Percentiles rank a stretch among this genome's conserved stretches.
Conservation (phyloP, 2,113 vertebrate genomes). For the Carollia perspicillata region DNA sequence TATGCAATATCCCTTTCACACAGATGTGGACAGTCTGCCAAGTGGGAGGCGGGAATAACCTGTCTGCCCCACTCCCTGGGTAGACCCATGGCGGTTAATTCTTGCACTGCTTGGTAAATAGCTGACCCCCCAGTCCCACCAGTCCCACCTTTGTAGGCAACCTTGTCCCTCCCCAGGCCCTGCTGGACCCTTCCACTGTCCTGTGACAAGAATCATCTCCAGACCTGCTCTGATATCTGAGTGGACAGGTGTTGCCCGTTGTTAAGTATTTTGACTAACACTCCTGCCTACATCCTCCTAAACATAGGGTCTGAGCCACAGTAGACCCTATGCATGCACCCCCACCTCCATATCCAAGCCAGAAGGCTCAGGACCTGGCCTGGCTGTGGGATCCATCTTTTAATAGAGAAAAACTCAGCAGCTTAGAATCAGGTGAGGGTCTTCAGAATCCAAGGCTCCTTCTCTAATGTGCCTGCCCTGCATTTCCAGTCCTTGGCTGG, state of each 20-base stretch:
- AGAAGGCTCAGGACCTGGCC: not conserved
- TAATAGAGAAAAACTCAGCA: not conserved
- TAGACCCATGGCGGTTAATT: not conserved
- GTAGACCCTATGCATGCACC: not conserved
- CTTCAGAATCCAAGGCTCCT: not conserved
- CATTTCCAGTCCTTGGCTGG: not conserved
- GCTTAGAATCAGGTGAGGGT: not conserved
- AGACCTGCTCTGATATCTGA: not conserved
- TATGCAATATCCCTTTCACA: conserved; percentile 60
- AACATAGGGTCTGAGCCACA: not conserved
- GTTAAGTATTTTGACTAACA: not conserved
- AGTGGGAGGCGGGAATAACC: not conserved
- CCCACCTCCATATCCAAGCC: not conserved
- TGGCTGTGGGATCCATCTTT: not conserved
- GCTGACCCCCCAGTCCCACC: not conserved
- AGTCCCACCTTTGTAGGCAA: not conserved
- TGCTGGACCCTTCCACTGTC: not conserved
- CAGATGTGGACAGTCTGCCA: conserved; percentile 15
- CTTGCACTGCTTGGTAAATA: not conserved
- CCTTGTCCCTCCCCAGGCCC: not conserved
- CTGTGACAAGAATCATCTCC: not conserved
- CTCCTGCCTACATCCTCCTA: not conserved
- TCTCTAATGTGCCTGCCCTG: not conserved
- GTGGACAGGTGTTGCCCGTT: not conserved
- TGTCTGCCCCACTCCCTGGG: not conserved